These are phyloP conservation scores for Aphyosemion australe DNA, from an alignment of 2,113 vertebrate species.

Conservation along the genomic window DNA sequence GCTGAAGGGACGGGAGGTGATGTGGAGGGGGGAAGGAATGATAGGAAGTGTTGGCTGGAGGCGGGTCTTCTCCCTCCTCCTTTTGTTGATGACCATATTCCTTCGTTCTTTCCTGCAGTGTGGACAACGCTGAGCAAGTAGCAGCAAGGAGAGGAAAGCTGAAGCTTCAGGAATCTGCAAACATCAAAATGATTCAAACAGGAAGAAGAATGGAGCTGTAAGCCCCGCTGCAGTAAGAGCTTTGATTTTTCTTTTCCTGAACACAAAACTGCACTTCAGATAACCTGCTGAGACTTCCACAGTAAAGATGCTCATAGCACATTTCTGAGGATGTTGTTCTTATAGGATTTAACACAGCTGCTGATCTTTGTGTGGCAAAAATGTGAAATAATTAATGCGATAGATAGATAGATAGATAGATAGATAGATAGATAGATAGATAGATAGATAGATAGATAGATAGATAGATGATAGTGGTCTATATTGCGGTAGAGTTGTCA, in stretches of 20 bases:
- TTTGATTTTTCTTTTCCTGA: background rate
- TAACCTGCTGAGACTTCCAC: too few relatives aligned
- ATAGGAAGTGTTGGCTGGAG: conserved; percentile 17
- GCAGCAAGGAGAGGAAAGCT: background rate
- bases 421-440: too few relatives aligned
- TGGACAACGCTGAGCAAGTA: conserved; percentile 30
- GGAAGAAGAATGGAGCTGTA: conserved; percentile 4
- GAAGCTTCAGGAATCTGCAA: conserved; percentile 6
- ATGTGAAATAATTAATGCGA: too few relatives aligned
- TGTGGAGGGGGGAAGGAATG: conserved; percentile 15
- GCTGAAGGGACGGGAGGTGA: conserved; percentile 39
- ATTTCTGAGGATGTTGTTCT: too few relatives aligned
- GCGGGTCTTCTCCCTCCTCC: conserved; percentile 23
- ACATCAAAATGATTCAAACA: background rate
- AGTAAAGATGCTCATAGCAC: too few relatives aligned
- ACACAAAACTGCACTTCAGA: too few relatives aligned
- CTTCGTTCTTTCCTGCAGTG: conserved; percentile 39
- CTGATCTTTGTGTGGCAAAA: too few relatives aligned
- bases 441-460: too few relatives aligned
- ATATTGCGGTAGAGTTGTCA: too few relatives aligned
- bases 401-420: too few relatives aligned
- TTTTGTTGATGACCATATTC: conserved; percentile 57
- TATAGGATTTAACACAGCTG: too few relatives aligned
- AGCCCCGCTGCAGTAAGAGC: conserved; percentile 5
- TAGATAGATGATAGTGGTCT: too few relatives aligned